Base-by-base conservation (phyloP, 2,797 vertebrate species). In the Eidolon dupreanum region DNA sequence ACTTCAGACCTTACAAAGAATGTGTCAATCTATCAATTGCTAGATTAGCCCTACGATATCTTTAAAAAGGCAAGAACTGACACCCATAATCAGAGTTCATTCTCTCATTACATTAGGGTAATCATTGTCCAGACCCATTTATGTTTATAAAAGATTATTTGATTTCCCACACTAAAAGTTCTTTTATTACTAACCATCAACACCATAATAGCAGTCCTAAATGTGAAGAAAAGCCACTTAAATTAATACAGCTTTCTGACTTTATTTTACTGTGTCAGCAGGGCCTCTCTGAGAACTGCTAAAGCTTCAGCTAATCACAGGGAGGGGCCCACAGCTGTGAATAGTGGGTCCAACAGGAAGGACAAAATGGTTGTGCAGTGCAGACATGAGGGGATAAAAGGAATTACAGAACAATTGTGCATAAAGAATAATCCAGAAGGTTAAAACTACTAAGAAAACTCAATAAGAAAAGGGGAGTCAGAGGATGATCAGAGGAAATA, bases 31-130 rank as follows among this genome's bases (percentile, higher is more conserved):
- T 85, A 65, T 97, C 97, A 93, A 78, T 79, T 92, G 86, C 46
- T 4, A 83, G 87, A 78, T 95, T 73, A 95, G 97, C 16, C 6
- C 82, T 82, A 85, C 85, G 84, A 93, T 84, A 88, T 83, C 96
- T 97, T 77, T 88, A 97, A 96, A 98, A 97, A 97, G 88, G 89
- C 57, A 12, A 89, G 88, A 97, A 94, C 73, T 55, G 90, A 97
- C 94, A 89, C 96, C 86, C 36, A 31, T 96, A 98, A 97, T 81
- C 95, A 96, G 97, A 97, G 95, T 96, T 97, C 95, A 97, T 97
- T 98, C 96, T 84, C 93, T 97, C 97, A 46, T 96, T 98, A 97
- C 97, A 81, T 98, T 94, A 97, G 94, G 96, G 90, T 97, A 98
- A 98, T 97, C 97, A 81, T 6, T 2, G 74, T 75, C 95, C 73